A percentile compares a stretch with the other conserved stretches of the same genome.
These are phyloP conservation scores for Eidolon helvum DNA, from an alignment of 2,113 vertebrate genomes.

Conservation along the genomic window DNA sequence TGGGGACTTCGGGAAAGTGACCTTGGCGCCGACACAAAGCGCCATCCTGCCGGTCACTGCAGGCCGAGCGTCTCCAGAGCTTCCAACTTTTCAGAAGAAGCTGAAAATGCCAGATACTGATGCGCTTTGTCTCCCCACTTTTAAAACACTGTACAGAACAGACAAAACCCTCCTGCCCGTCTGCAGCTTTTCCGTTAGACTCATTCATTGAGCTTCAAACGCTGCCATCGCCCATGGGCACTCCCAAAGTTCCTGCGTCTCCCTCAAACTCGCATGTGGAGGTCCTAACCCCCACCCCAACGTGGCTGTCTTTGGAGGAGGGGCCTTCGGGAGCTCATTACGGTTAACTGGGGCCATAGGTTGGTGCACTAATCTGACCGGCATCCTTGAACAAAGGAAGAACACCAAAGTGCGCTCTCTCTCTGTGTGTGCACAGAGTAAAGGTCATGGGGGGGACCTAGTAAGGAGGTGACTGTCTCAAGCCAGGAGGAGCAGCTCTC, in stretches of 20 bases:
- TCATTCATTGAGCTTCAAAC: not conserved
- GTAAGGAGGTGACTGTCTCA: not conserved
- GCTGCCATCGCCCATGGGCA: no score
- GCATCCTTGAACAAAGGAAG: not conserved
- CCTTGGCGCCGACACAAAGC: no score
- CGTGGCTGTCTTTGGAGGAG: not conserved
- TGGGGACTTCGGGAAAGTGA: not conserved
- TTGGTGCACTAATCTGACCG: not conserved
- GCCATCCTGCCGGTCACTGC: not conserved
- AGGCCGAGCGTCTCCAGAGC: not conserved
- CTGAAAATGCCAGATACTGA: not conserved
- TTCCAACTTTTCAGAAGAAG: not conserved
- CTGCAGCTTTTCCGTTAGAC: not conserved
- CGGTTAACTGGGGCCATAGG: not conserved
- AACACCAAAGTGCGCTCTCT: not conserved
- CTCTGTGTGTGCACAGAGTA: no score
- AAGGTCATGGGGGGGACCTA: not conserved
- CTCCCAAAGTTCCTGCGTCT: not conserved
- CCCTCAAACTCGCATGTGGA: not conserved
- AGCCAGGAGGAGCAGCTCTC: not conserved
- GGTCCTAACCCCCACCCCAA: not conserved
- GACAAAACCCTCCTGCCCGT: not conserved
- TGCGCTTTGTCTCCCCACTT: not conserved
- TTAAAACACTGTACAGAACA: not conserved
- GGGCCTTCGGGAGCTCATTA: not conserved